phyloP scores from a whole-genome alignment of 2,797 vertebrate species.

The Sibirionetta formosa region DNA sequence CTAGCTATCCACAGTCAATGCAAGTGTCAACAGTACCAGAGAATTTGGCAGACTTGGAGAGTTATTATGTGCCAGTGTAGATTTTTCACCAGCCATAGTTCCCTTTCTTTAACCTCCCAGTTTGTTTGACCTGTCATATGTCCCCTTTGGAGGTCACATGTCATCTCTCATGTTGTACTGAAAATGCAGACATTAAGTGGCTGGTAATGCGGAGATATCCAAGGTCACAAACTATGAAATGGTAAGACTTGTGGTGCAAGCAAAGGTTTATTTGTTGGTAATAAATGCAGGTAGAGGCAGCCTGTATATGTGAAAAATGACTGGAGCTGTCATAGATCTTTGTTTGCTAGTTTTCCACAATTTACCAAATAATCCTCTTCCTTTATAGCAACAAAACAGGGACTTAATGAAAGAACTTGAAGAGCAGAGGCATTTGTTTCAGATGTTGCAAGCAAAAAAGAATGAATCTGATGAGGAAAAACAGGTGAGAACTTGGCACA shows the following conservation, averaged over 20 bases:
- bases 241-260: neutral
- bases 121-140: neutral
- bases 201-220: neutral
- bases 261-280: neutral
- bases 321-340: neutral
- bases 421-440: constrained; percentile 11
- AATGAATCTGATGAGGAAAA: constrained; percentile 34
- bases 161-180: neutral
- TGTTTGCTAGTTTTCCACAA: neutral
- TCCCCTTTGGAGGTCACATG: neutral
- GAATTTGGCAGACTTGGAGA: neutral
- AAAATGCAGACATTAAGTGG: neutral
- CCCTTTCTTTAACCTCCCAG: neutral
- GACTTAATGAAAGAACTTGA: constrained; percentile 36
- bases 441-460: constrained; percentile 55
- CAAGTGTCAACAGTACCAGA: neutral
- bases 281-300: neutral
- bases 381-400: constrained; percentile 40
- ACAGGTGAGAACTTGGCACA: constrained; percentile 50
- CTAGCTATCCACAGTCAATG: neutral
- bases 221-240: neutral
- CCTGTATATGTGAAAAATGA: neutral
- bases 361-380: neutral
- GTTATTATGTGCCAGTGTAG: neutral
- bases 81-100: neutral